Percentiles rank a stretch among this genome's conserved stretches.
Evolutionary conservation across 2,888 invertebrate species (phyloP).

Genomic region (Liodrosophila aerea): DNA sequence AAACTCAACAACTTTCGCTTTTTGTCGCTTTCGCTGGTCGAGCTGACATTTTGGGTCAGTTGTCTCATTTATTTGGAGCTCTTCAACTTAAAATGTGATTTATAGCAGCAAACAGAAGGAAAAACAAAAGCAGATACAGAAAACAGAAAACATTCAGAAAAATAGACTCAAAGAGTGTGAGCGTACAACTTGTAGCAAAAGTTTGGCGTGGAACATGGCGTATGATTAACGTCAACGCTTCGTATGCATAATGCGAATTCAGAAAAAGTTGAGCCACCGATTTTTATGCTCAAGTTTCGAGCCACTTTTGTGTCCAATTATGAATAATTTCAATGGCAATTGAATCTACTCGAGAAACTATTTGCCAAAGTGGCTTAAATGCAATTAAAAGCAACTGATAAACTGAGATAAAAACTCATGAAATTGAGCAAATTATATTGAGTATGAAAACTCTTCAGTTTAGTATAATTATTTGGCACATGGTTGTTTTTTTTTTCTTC

Average conservation of each 20-base stretch:
- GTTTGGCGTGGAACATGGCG: constrained; percentile 64
- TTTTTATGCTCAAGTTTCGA: no score
- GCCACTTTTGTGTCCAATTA: constrained; percentile 46
- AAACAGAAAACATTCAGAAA: background rate
- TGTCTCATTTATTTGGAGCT: constrained; percentile 68
- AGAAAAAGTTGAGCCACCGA: constrained; percentile 24
- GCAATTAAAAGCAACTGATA: background rate
- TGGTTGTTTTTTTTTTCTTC: no score
- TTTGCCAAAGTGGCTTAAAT: background rate
- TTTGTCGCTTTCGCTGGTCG: constrained; percentile 45
- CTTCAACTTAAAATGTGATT: constrained; percentile 67
- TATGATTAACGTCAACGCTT: constrained; percentile 70
- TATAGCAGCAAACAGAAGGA: constrained; percentile 50
- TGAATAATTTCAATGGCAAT: constrained; percentile 31
- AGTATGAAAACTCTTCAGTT: no score
- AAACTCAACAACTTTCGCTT: constrained; percentile 33
- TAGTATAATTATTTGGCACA: no score
- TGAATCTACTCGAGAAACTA: constrained; percentile 11
- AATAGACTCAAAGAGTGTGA: background rate
- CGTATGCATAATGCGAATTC: constrained; percentile 66
- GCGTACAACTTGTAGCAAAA: background rate
- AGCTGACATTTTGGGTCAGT: constrained; percentile 70
- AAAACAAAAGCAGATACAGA: constrained; percentile 4
- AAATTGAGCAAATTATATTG: background rate
- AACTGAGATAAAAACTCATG: background rate